A percentile compares a stretch with the other conserved stretches of the same genome.
These are phyloP conservation scores for Athene noctua DNA, from an alignment of 2,113 vertebrate species.

Conservation along the genomic window DNA sequence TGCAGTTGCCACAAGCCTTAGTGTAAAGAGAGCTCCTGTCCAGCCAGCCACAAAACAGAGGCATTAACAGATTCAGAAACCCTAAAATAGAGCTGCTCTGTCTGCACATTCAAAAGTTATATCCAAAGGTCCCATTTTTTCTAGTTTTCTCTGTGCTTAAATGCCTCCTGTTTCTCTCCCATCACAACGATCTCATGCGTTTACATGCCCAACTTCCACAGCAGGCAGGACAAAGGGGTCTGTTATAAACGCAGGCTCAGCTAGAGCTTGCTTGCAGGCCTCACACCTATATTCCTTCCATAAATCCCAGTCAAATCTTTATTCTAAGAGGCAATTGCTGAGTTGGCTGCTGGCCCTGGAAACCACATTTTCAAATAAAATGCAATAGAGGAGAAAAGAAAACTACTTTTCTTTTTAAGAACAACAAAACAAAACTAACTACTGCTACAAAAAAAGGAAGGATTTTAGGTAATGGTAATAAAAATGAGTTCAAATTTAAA, in stretches of 20 bases:
- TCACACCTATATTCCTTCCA: slow-evolving; percentile 45
- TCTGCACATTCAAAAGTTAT: not conserved
- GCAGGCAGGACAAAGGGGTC: slow-evolving; percentile 12
- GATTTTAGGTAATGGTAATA: not conserved
- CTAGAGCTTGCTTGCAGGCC: not conserved
- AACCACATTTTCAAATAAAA: slow-evolving; percentile 62
- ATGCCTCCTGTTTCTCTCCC: not conserved
- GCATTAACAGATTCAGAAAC: not conserved
- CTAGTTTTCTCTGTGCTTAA: not conserved
- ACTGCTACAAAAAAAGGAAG: not conserved
- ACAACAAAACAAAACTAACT: slow-evolving; percentile 24
- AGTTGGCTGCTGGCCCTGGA: slow-evolving; percentile 39
- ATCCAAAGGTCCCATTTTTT: not conserved
- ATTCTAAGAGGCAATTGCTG: slow-evolving; percentile 13
- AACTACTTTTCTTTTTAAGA: slow-evolving; percentile 10
- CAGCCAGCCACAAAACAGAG: not conserved
- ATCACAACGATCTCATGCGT: not conserved
- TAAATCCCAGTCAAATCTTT: slow-evolving; percentile 29
- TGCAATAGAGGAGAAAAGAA: slow-evolving; percentile 16
- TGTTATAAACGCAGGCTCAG: not conserved
- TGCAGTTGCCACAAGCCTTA: not conserved
- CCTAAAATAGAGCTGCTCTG: not conserved
- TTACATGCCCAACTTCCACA: not conserved
- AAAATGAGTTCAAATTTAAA: slow-evolving; percentile 8
- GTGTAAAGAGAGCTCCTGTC: not conserved